Base-by-base conservation (phyloP, 2,888 invertebrate species). In the Andrena fulva region DNA sequence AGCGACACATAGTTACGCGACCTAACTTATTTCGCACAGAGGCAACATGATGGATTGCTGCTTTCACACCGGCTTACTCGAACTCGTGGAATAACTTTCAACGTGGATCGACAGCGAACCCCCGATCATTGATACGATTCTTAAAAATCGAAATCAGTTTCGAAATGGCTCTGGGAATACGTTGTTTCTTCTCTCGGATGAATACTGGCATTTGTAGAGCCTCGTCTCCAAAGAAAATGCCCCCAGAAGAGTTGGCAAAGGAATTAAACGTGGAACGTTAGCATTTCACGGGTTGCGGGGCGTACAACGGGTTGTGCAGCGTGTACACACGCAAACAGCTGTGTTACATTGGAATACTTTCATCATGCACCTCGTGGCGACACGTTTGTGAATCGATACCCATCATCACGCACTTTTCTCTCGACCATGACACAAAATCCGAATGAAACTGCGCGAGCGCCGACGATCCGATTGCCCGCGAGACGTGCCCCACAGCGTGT, bases 351-450 rank as follows among this genome's bases (percentile, higher is more conserved):
- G 48, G 12, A 54, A 68, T 31, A 20, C 50, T n/a, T 31, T 29
- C 12, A 16, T 48, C 20, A 33, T 33, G 35, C 24, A 66, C 24
- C 24, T 56, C 24, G 16, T 24, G 62, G 54, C 52, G 50, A 62
- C 69, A 48, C 20, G 42, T 72, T 48, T 62, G 24, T 20, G n/a
- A 52, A 88, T 88, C 86, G 85, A 88, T 88, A 67, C 69, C 42
- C 63, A 52, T 60, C 66, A 77, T 77, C 86, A 81, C 84, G 82
- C 86, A 85, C 50, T 48, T 82, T 60, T 59, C 50, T 63, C 68
- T 73, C 33, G 80, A 29, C 84, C 82, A 62, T 85, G 85, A 66
- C 69, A 85, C 59, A 27, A 82, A 78, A 78, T 50, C 48, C 35
- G 24, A 64, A 68, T 64, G 24, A 48, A 69, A 75, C 16, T 16